A percentile compares a stretch with the other conserved stretches of the same genome.
phyloP scores from a whole-genome alignment of 1,140 invertebrate genomes.

The Drosophila jambulina region DNA sequence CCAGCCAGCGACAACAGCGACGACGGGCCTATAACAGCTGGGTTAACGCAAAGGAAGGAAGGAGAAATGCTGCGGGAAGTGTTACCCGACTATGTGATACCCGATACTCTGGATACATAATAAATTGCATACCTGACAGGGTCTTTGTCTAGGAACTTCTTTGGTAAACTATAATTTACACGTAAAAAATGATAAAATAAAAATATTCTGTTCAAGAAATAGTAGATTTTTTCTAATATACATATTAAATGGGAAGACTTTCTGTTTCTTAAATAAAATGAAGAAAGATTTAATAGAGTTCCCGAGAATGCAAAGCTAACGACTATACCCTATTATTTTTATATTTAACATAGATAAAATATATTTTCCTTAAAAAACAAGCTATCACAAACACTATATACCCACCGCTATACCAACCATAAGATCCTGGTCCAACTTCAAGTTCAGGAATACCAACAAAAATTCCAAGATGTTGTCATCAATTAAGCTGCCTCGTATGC shows the following conservation, averaged over 20 bases:
- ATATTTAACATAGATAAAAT: background rate
- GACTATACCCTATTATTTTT: background rate
- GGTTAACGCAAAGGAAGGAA: conserved; percentile 4
- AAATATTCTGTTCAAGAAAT: conserved; percentile 28
- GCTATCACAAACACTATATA: background rate
- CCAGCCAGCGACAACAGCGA: conserved; percentile 16
- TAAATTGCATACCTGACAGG: background rate
- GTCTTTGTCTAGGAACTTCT: rapidly evolving
- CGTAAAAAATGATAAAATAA: background rate
- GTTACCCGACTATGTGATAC: background rate
- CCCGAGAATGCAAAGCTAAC: too few species aligned
- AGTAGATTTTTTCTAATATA: background rate
- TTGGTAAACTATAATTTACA: background rate
- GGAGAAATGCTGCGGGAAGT: background rate
- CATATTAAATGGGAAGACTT: background rate
- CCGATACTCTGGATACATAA: background rate
- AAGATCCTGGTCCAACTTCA: conserved; percentile 39
- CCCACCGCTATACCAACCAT: background rate
- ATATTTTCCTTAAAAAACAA: background rate
- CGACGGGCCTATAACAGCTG: conserved; percentile 40
- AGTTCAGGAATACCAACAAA: conserved; percentile 72
- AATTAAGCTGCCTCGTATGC: conserved; percentile 70
- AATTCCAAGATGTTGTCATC: conserved; percentile 85
- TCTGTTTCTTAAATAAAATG: background rate
- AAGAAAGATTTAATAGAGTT: background rate